These are phyloP conservation scores for Drosophila pseudoobscura DNA, from an alignment of 1,140 invertebrate species.

Conservation along the genomic window DNA sequence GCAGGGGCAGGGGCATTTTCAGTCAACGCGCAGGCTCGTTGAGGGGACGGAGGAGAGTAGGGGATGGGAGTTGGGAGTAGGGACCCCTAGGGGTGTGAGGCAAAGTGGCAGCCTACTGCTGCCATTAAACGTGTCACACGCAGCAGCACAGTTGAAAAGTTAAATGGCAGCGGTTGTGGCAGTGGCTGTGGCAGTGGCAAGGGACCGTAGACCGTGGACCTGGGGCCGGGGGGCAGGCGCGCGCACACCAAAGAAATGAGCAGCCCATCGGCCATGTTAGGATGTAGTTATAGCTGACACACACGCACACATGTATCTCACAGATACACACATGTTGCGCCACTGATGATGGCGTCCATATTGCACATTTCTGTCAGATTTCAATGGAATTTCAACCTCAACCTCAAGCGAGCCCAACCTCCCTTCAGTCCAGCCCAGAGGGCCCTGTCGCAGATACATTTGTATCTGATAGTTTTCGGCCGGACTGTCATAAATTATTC, in stretches of 20 bases:
- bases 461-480: slow-evolving; percentile 51
- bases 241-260: slow-evolving; percentile 51
- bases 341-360: slow-evolving; percentile 67
- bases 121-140: slow-evolving; percentile 79
- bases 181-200: slow-evolving; percentile 23
- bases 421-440: too few relatives aligned
- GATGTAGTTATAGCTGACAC: slow-evolving; percentile 67
- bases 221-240: too few relatives aligned
- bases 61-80: background rate
- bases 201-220: background rate
- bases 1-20: slow-evolving; percentile 1
- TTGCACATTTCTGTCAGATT: slow-evolving; percentile 52
- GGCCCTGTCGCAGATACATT: slow-evolving; percentile 25
- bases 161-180: slow-evolving; percentile 70
- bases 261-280: slow-evolving; percentile 72
- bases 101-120: slow-evolving; percentile 7
- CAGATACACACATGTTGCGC: slow-evolving; percentile 67
- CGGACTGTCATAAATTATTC: slow-evolving; percentile 70
- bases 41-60: slow-evolving; percentile 31
- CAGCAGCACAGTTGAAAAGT: slow-evolving; percentile 70
- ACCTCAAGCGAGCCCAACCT: slow-evolving; percentile 15
- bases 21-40: slow-evolving; percentile 26
- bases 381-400: slow-evolving; percentile 33
- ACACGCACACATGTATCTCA: slow-evolving; percentile 35
- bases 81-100: background rate